Base-by-base conservation (phyloP, 2,113 vertebrate genomes). In the Oostethus manadensis region DNA sequence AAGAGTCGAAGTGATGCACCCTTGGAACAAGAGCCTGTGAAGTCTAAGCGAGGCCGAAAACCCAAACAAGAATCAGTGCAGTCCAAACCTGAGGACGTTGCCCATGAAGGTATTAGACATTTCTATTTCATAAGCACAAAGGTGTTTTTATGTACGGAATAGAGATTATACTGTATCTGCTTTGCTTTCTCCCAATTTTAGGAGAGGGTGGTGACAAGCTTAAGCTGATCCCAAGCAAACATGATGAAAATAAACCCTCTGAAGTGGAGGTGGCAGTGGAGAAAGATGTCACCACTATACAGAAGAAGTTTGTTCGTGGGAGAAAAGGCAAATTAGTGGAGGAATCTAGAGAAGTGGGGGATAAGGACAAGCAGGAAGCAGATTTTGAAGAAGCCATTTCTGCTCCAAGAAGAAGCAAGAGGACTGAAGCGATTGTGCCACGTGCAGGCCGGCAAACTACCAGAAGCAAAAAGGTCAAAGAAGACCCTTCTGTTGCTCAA, bases 361-460 rank as follows among this genome's bases (percentile, higher is more conserved):
- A 69, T 1, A 23, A 69, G 11, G 63, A 69, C 1, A 23, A 69
- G 56, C 61, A 42, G n/a, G 62, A 73, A 13, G 35, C 18, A 1
- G 14, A 6, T 4, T 46, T 42, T 11, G 62, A 76, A 18, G 62
- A 75, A 5, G 14, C 58, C 10, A 57, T 50, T 1, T 8, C 66
- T 35, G 61, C 67, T 63, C 64, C 76, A 35, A 80, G 76, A 57
- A 68, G 80, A 64, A 76, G 68, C 1, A 85, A 70, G 71, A 84
- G 58, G 51, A 17, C 49, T 8, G 70, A 88, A 59, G 51, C 42
- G 10, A 1, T 55, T 22, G 47, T 64, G 6, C 50, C 55, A 11
- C 60, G 71, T 45, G 62, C 79, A 51, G 45, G 67, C 6, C 71
- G 53, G 53, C 73, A 70, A 42, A 69, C 51, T 1, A 61, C 61